Evolutionary conservation across 2,113 vertebrate species (phyloP).

Genomic region (Tympanuchus pallidicinctus): DNA sequence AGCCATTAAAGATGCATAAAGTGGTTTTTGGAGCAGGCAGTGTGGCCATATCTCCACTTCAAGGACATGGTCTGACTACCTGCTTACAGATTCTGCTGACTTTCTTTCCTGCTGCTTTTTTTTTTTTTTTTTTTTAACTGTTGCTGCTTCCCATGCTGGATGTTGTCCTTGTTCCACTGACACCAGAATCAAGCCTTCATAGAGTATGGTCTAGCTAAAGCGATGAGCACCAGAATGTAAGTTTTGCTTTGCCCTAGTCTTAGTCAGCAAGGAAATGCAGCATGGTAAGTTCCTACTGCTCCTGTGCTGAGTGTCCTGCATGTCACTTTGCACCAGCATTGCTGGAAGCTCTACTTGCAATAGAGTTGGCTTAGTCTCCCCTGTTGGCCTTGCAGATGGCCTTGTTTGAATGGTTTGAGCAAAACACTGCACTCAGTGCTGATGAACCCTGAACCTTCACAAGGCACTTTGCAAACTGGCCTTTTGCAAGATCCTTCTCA

Average conservation of each 20-base stretch:
- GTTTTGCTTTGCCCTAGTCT: not conserved
- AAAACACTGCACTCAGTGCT: not conserved
- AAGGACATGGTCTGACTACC: not conserved
- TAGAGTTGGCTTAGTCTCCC: not conserved
- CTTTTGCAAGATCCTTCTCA: not conserved
- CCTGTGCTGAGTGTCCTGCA: not conserved
- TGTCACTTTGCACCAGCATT: not conserved
- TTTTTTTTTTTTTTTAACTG: not conserved
- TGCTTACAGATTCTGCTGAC: not conserved
- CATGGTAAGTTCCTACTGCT: not conserved
- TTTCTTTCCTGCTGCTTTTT: not conserved
- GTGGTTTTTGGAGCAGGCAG: slow-evolving; percentile 16
- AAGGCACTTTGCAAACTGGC: not conserved
- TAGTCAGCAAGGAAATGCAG: not conserved
- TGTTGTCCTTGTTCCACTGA: not conserved
- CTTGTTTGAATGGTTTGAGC: not conserved
- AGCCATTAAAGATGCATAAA: slow-evolving; percentile 49
- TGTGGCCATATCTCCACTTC: not conserved
- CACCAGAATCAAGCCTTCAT: not conserved
- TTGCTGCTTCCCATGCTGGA: not conserved
- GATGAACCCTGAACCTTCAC: not conserved
- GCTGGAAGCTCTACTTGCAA: not conserved
- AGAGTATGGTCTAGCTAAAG: not conserved
- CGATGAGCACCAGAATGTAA: not conserved
- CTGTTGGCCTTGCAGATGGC: not conserved